Evolutionary conservation across 2,797 vertebrate genomes (phyloP), one percentile per base, ranked within the genome.

Genomic region (Pelochelys cantorii): DNA sequence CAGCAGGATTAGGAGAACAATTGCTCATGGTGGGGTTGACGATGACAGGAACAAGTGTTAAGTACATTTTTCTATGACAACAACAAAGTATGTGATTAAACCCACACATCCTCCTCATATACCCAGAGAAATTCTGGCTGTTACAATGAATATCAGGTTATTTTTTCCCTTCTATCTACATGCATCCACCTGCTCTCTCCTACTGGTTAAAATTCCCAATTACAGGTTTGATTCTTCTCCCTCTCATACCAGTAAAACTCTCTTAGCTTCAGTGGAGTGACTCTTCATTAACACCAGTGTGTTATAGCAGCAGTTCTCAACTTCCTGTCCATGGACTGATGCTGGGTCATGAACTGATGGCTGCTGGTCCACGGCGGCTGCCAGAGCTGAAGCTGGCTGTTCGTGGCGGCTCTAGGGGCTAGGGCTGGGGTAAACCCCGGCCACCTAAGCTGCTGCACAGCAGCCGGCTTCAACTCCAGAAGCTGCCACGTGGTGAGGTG

Each of bases 71-170:
- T 94, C 14, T 60, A 91, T 88, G 77, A 90, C 62, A 89, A 81
- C 84, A 91, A 83, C 37, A 68, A 87, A 93, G 74, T 27, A 25
- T 4, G 22, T 42, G 42, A 42, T 75, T 42, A 75, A 75, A 75
- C 74, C 74, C 74, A 75, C 74, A 42, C 71, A 83, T 91, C 87
- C 14, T 85, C 93, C 81, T 92, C 80, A 25, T 91, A 78, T 65
- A 87, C 23, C 59, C 92, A 83, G 88, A 93, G 94, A 94, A 95
- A 89, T 83, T 85, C 9, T 27, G 37, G 59, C 59, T 90, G 79
- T 23, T 89, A 52, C 86, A 79, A 25, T 81, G 85, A 88, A 13
- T 34, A 80, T 71, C 7, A 71, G 27, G 59, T 59, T 71, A 56
- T 79, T 13, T 9, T 79, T 83, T 75, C 14, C 84, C 88, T 86